phyloP scores from a whole-genome alignment of 2,888 invertebrate genomes.

The Nymphalis polychloros region DNA sequence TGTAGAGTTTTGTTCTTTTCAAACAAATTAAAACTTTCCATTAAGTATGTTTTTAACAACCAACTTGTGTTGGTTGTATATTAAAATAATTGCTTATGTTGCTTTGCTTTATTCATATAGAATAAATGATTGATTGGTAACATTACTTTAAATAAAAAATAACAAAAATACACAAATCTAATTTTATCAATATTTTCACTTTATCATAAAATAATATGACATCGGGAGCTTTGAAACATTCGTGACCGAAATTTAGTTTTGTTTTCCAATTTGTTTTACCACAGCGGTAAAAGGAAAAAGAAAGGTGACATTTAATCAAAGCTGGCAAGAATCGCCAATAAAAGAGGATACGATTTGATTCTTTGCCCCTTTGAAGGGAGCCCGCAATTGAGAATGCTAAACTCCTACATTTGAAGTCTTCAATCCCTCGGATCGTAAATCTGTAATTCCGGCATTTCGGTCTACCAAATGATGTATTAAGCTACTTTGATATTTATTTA shows the following conservation, averaged over 20 bases:
- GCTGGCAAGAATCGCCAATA: slow-evolving; percentile 31
- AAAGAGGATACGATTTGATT: slow-evolving; percentile 33
- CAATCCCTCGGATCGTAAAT: slow-evolving; percentile 30
- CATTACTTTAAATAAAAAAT: too few species aligned
- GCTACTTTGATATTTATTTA: slow-evolving; percentile 2
- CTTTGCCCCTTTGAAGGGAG: slow-evolving; percentile 33
- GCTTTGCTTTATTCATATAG: too few species aligned
- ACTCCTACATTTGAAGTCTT: slow-evolving; percentile 28
- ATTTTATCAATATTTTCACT: too few species aligned
- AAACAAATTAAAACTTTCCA: too few species aligned
- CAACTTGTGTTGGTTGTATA: too few species aligned
- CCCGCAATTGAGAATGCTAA: slow-evolving; percentile 33
- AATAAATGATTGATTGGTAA: too few species aligned
- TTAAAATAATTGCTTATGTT: too few species aligned
- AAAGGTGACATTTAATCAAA: slow-evolving; percentile 32
- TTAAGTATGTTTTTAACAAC: too few species aligned
- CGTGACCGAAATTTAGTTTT: neutral
- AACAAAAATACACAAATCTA: too few species aligned
- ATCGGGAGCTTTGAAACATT: neutral
- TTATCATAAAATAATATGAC: too few species aligned
- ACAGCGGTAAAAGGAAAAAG: slow-evolving; percentile 11
- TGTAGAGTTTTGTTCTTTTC: too few species aligned
- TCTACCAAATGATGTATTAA: slow-evolving; percentile 3
- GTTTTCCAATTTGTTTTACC: slow-evolving; percentile 10
- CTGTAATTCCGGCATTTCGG: slow-evolving; percentile 17